Percentiles rank a stretch among this genome's conserved stretches.
These are phyloP conservation scores for Notarius quadriscutis DNA, from an alignment of 2,113 vertebrate genomes.

Conservation along the genomic window DNA sequence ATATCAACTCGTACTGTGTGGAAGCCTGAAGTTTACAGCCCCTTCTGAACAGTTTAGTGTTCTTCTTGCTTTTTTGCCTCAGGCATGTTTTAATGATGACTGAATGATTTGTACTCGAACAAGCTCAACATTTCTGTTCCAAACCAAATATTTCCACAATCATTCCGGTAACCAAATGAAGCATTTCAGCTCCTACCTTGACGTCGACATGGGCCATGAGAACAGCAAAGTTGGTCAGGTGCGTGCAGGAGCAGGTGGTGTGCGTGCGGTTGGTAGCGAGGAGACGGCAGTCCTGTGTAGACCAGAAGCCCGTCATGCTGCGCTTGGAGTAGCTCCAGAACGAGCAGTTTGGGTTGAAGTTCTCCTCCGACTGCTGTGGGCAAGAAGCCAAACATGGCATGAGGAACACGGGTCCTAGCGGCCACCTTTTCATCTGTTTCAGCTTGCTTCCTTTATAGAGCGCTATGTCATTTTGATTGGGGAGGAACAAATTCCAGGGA, in stretches of 20 bases:
- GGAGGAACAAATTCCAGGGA: background rate
- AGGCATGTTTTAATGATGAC: background rate
- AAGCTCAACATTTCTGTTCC: background rate
- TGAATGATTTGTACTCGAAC: background rate
- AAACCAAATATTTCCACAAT: conserved; percentile 13
- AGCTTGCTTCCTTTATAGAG: background rate
- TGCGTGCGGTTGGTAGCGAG: conserved; percentile 91
- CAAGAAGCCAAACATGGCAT: background rate
- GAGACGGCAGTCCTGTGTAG: conserved; percentile 94
- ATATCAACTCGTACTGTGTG: background rate
- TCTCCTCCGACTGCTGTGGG: conserved; percentile 91
- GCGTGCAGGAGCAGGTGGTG: conserved; percentile 95
- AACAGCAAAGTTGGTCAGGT: conserved; percentile 96
- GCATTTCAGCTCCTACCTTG: conserved; percentile 77
- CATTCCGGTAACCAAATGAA: background rate
- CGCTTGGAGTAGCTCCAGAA: conserved; percentile 98
- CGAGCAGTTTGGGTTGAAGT: conserved; percentile 98
- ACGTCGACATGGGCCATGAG: conserved; percentile 98
- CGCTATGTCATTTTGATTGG: background rate
- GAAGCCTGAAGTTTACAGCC: background rate
- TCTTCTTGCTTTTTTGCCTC: background rate
- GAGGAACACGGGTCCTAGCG: conserved; percentile 3
- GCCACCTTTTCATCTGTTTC: background rate
- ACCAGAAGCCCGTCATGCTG: conserved; percentile 95
- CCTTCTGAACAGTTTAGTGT: background rate